Evolutionary conservation across 2,888 invertebrate species (phyloP), one percentile per base, ranked within the genome.

Genomic region (Escarpia spicata): DNA sequence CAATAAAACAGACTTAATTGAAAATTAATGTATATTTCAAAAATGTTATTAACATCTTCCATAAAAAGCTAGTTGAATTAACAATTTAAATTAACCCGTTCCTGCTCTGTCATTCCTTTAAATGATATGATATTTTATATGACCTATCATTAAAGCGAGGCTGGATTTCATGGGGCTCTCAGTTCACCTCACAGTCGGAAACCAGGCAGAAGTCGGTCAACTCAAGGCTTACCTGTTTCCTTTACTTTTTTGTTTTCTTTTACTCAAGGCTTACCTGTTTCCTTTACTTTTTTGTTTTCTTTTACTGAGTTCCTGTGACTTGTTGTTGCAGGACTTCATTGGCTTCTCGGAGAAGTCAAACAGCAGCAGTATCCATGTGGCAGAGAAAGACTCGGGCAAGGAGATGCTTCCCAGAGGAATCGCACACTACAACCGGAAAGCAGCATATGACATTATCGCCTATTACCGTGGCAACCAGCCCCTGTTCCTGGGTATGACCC

Each of bases 371-470:
- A 26, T 94, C n/a, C 93, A 93, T 26, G 75, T 94, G 10, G 44
- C 93, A 4, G 93, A 94, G 92, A 91, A 92, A 8, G 31, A 43
- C 3, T 90, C 92, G 0, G 93, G 93, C 10, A 90, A 52, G 58
- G 93, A 93, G 43, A 91, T 93, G n/a, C 92, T 52, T n/a, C 52
- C 37, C n/a, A 15, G 44, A 37, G 93, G 92, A n/a, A 92, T 93
- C n/a, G 90, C 92, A 2, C 93, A 93, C 60, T 52, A 37, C n/a
- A 89, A 60, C 9, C 91, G 45, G 9, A 52, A 45, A 12, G 15
- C 90, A 15, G 91, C 93, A 9, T 93, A 89, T 60, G 94, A 93
- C 52, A 93, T 94, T 12, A 91, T 94, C 12, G 93, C 92, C 2
- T 94, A 75, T n/a, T 75, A 75, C 75, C 19, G 26, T 75, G 75